Evolutionary conservation across 2,113 vertebrate species (phyloP).

Genomic region (Colossoma macropomum): DNA sequence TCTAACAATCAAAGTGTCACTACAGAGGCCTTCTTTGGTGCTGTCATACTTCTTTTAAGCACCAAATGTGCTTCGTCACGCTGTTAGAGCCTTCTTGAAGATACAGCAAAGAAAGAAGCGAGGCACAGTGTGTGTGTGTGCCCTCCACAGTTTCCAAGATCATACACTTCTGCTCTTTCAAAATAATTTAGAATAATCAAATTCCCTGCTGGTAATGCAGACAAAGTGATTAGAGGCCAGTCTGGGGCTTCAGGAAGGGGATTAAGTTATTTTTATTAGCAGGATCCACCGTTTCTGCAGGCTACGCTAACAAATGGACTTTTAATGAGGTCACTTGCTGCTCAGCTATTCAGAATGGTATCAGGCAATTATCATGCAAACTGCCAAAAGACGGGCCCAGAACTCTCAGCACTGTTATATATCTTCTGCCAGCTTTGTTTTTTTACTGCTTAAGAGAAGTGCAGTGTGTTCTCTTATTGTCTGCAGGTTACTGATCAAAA

Average conservation of each 20-base stretch:
- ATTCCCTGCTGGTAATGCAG: constrained; percentile 16
- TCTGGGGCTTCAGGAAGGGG: constrained; percentile 28
- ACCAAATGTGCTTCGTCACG: constrained; percentile 28
- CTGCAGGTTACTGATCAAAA: constrained; percentile 88
- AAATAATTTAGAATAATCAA: constrained; percentile 51
- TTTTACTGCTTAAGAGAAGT: background rate
- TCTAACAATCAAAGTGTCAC: constrained; percentile 18
- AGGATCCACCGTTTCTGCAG: constrained; percentile 35
- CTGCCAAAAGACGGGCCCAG: constrained; percentile 32
- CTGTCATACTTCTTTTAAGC: constrained; percentile 5
- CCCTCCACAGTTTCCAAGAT: constrained; percentile 2
- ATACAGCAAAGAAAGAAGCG: constrained; percentile 5
- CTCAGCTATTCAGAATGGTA: constrained; percentile 47
- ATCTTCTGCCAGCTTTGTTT: constrained; percentile 25
- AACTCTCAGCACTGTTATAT: constrained; percentile 4
- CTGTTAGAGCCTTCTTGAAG: constrained; percentile 8
- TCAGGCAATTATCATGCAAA: constrained; percentile 40
- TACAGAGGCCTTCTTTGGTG: background rate
- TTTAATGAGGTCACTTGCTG: constrained; percentile 58
- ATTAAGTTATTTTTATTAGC: constrained; percentile 52
- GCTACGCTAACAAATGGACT: constrained; percentile 45
- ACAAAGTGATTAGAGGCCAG: constrained; percentile 31
- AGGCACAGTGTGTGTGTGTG: constrained; percentile 7
- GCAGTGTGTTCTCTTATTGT: constrained; percentile 16
- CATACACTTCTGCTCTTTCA: constrained; percentile 32